Percentiles rank a stretch among this genome's conserved stretches.
Evolutionary conservation across 2,888 invertebrate genomes (phyloP).

Genomic region (Osedax fenrisi): DNA sequence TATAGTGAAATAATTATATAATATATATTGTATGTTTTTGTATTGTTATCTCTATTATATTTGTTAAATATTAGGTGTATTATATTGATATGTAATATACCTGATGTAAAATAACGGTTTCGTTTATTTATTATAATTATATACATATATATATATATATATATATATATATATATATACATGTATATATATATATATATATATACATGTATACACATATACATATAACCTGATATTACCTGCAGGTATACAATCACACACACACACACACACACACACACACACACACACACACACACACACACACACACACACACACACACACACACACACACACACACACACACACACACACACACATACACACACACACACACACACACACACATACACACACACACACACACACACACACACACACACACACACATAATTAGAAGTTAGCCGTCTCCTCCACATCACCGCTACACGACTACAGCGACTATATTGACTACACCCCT

Average conservation of each 20-base stretch:
- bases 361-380: neutral
- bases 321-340: neutral
- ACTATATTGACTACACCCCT: constrained; percentile 14
- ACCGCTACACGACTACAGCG: constrained; percentile 15
- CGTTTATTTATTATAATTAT: too few species aligned
- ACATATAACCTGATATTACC: too few species aligned
- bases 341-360: neutral
- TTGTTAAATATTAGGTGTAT: too few species aligned
- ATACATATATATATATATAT: neutral
- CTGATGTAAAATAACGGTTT: too few species aligned
- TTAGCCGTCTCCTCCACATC: constrained; percentile 14
- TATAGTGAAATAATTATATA: too few species aligned
- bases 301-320: neutral
- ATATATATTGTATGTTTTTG: too few species aligned
- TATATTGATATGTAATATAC: too few species aligned
- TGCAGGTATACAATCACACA: neutral
- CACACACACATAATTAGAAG: neutral
- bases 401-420: neutral
- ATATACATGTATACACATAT: neutral
- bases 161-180: neutral
- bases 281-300: neutral
- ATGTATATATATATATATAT: neutral
- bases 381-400: neutral
- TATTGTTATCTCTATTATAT: too few species aligned
- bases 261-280: neutral